These are phyloP conservation scores for Tipula vernalis DNA, from an alignment of 2,888 invertebrate species.

Conservation along the genomic window DNA sequence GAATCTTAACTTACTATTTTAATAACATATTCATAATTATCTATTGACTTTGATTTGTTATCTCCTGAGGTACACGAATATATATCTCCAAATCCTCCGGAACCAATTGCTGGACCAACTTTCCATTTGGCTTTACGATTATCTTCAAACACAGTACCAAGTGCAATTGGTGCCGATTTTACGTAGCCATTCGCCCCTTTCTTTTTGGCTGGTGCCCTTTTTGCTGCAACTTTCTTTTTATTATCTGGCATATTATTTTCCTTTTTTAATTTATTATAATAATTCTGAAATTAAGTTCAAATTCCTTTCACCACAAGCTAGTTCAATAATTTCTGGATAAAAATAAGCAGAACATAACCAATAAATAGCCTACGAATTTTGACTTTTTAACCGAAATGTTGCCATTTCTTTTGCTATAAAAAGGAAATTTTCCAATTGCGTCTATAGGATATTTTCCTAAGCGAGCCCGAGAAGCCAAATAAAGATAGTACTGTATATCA, in stretches of 20 bases:
- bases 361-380: neutral
- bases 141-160: conserved; percentile 67
- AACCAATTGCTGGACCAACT: conserved; percentile 75
- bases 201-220: conserved; percentile 15
- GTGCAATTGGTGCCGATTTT: conserved; percentile 27
- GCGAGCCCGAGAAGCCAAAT: neutral
- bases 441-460: neutral
- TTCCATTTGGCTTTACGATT: conserved; percentile 69
- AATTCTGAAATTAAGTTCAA: neutral
- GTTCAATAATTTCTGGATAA: neutral
- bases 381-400: neutral
- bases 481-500: neutral
- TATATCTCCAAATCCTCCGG: conserved; percentile 90
- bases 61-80: conserved; percentile 63
- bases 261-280: neutral
- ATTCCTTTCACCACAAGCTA: neutral
- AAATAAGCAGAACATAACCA: conserved; percentile 6
- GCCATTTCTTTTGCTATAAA: neutral
- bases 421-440: neutral
- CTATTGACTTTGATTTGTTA: conserved; percentile 38
- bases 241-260: neutral
- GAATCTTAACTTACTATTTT: conserved; percentile 58
- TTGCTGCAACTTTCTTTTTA: conserved; percentile 16
- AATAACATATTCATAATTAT: conserved; percentile 53
- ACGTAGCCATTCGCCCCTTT: conserved; percentile 28